Base-by-base conservation (phyloP, 2,888 invertebrate genomes). In the Andrena camellia region DNA sequence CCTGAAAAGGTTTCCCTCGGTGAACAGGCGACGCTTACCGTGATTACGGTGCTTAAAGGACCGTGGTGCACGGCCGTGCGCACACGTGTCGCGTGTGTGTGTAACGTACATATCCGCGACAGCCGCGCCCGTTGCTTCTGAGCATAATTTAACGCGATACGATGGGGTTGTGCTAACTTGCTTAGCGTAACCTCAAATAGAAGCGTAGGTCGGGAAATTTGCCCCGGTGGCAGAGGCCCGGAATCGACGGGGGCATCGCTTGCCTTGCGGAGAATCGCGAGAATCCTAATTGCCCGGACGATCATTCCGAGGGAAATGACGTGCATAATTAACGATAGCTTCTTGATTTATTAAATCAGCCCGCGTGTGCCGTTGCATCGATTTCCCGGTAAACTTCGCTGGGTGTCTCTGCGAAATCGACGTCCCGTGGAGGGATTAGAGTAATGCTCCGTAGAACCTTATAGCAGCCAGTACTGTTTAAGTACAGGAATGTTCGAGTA, bases 91-190 rank as follows among this genome's bases (percentile, higher is more conserved):
- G 69, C 74, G 69, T 81, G 84, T 68, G 31, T 64, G 74, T 70
- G 71, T 67, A 69, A 54, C 76, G 69, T 75, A 81, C 79, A 76
- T 85, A 82, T 73, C 69, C 81, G 78, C 87, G 87, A 76, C 82
- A 83, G 87, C 84, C 82, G 75, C 82, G 75, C 42, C 42, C 91
- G 88, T 91, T 90, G 91, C 91, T 92, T 92, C 92, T 92, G 92
- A 94, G 93, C 93, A 94, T 94, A 94, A 94, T 94, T 94, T 93
- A 94, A 94, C 93, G 91, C 92, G 94, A 94, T 94, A 93, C 93
- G 92, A 93, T 93, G 94, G 93, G 93, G 94, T 94, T 92, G 90
- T 91, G 91, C 92, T 94, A 94, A 93, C 92, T 93, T 93, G 93
- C 93, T 94, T 94, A 94, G 93, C 92, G 93, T 92, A 92, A 93